Evolutionary conservation across 2,113 vertebrate genomes (phyloP).

Genomic region (Cyanoliseus patagonus): DNA sequence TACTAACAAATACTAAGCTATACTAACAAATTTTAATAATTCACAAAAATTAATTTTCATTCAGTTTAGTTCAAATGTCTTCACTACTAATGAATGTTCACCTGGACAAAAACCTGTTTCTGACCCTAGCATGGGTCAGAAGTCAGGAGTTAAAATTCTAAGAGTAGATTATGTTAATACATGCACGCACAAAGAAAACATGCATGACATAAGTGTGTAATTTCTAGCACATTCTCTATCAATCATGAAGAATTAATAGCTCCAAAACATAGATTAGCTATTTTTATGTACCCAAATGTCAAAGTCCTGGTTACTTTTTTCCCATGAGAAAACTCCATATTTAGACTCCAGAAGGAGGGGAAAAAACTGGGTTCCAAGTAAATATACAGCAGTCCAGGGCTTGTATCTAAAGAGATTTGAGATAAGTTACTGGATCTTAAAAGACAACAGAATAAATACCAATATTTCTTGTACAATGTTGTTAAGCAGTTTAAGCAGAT

Average conservation of each 20-base stretch:
- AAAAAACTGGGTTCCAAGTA: background rate
- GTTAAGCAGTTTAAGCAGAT: background rate
- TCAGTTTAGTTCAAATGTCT: background rate
- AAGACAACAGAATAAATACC: background rate
- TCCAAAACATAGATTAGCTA: background rate
- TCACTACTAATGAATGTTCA: background rate
- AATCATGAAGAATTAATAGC: background rate
- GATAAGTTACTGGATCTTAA: background rate
- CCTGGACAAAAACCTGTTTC: background rate
- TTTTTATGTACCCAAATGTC: background rate
- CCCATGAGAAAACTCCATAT: background rate
- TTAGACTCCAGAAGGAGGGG: background rate
- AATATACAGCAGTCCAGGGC: background rate
- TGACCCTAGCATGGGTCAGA: background rate
- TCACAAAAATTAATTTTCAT: background rate
- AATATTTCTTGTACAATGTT: background rate
- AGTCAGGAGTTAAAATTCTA: background rate
- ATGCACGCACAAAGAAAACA: background rate
- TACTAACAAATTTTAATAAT: background rate
- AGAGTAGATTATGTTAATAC: background rate
- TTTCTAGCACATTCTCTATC: background rate
- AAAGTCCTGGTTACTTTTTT: background rate
- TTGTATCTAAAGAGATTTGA: background rate
- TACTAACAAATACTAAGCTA: background rate
- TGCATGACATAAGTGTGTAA: background rate